These are phyloP conservation scores for Pygoscelis antarcticus DNA, from an alignment of 2,113 vertebrate genomes.

Conservation along the genomic window DNA sequence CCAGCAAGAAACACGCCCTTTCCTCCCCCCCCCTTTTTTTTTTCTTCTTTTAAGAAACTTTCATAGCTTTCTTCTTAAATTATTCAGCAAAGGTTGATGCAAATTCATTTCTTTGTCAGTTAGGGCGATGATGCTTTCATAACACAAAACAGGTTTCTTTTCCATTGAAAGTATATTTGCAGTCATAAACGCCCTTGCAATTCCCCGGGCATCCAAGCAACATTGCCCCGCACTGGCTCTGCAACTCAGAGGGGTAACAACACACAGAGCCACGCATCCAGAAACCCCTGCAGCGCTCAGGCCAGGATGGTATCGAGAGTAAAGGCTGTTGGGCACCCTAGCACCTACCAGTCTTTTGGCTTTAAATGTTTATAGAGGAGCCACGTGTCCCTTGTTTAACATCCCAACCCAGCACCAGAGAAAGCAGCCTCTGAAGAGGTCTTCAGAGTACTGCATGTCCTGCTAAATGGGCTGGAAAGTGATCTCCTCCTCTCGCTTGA, in stretches of 20 bases:
- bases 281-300: not conserved
- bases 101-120: not conserved
- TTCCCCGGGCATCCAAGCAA: not conserved
- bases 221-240: not conserved
- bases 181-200: not conserved
- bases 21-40: not conserved
- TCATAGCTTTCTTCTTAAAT: not conserved
- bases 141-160: not conserved
- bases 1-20: not conserved
- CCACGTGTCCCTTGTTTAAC: not conserved
- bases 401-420: not conserved
- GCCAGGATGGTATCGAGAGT: accelerated
- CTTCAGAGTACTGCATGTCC: not conserved
- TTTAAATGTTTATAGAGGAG: not conserved
- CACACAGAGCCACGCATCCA: accelerated
- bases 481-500: not conserved
- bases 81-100: not conserved
- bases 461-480: not conserved
- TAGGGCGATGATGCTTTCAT: not conserved
- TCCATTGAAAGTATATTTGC: not conserved
- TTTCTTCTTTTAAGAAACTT: not conserved
- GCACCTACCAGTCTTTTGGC: not conserved
- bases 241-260: no score
- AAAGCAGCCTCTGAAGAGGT: not conserved
- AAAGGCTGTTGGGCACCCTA: accelerated